phyloP scores from a whole-genome alignment of 2,888 invertebrate species.

The Lacanobia oleracea region DNA sequence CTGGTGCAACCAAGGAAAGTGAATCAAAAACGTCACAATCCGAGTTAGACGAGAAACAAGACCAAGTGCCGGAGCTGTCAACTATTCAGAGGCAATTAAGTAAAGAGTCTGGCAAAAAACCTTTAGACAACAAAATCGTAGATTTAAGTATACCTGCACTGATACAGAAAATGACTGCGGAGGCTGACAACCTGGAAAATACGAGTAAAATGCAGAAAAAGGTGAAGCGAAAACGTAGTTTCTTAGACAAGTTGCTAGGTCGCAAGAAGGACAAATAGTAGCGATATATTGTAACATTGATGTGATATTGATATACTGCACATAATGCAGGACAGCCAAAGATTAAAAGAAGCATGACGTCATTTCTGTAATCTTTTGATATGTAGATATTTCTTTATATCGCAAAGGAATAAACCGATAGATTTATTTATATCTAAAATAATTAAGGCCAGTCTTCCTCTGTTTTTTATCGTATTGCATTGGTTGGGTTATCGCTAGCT shows the following conservation, averaged over 20 bases:
- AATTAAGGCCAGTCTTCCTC: conserved; percentile 85
- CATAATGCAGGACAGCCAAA: conserved; percentile 83
- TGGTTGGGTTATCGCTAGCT: conserved; percentile 87
- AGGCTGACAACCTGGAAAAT: conserved; percentile 81
- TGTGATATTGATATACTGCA: conserved; percentile 76
- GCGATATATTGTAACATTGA: conserved; percentile 69
- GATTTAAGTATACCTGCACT: conserved; percentile 86
- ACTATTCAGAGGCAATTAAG: conserved; percentile 79
- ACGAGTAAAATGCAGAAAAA: conserved; percentile 80
- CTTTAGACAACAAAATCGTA: conserved; percentile 72
- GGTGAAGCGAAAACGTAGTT: conserved; percentile 88
- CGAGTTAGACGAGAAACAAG: conserved; percentile 84
- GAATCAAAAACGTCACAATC: conserved; percentile 79
- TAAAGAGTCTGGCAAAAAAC: conserved; percentile 77
- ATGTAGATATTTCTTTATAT: conserved; percentile 71
- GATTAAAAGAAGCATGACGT: conserved; percentile 84
- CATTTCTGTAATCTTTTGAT: conserved; percentile 81
- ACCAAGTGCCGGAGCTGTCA: conserved; percentile 83
- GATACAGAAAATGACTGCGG: conserved; percentile 83
- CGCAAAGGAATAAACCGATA: conserved; percentile 70
- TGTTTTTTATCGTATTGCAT: conserved; percentile 87
- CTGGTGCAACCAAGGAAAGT: conserved; percentile 65
- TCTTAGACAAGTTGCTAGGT: conserved; percentile 86
- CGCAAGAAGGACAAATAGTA: conserved; percentile 83
- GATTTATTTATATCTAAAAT: conserved; percentile 77